Base-by-base conservation (phyloP, 2,797 vertebrate species). In the Sorex maritimensis region DNA sequence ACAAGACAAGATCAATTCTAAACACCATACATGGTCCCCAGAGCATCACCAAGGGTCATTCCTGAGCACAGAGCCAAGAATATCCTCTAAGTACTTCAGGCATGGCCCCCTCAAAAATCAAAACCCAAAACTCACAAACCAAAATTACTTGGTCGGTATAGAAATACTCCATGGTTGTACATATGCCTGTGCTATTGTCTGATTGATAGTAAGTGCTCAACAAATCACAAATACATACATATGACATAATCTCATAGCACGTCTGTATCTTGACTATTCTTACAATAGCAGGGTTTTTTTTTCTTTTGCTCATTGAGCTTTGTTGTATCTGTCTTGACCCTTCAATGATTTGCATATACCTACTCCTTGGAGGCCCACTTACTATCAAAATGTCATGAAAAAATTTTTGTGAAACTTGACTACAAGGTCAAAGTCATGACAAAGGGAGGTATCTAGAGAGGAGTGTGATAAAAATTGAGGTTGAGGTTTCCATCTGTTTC, bases 301-400 rank as follows among this genome's bases (percentile, higher is more conserved):
- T 81, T 85, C 24, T 21, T 13, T 3, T 79, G 30, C 28, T 55
- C 17, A 0, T n/a, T 71, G 3, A 28, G 24, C 19, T 67, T 81
- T 61, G 21, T 26, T 77, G 91, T 19, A 69, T 38, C 55, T 75
- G n/a, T 89, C 52, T 46, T 63, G 1, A 30, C 21, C 9, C 26
- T 92, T 87, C 58, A 80, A 73, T 74, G 86, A 10, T 92, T 88
- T 93, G 19, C 44, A 73, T 69, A 72, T 58, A 61, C 21, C 38
- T 52, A 46, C 30, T 26, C 38, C 85, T 94, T 92, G 86, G 65
- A 92, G 44, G 84, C 41, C 26, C n/a, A 78, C 30, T 83, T 95
- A 14, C 71, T 44, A 79, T 75, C 14, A 84, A 92, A 88, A 88
- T 90, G 91, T 93, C 95, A 78, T 21, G 46, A 73, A 93, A 94